phyloP scores from a whole-genome alignment of 2,888 invertebrate species.

The Polydesmus complanatus region DNA sequence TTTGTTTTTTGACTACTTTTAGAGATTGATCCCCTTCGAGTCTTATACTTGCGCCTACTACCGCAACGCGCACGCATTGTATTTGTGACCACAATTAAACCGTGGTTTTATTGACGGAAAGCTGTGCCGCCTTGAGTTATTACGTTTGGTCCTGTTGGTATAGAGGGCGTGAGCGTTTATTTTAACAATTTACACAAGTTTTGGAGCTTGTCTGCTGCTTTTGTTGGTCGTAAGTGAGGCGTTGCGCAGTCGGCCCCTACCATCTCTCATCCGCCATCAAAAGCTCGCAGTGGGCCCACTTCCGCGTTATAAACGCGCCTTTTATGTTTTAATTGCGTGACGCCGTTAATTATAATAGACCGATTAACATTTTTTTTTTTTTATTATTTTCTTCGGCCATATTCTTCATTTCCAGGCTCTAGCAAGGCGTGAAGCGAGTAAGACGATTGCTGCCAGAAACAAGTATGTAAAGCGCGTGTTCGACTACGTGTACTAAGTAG shows the following conservation, averaged over 20 bases:
- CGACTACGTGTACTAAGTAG: too few species aligned
- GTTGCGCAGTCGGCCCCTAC: not conserved
- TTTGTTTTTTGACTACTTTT: too few species aligned
- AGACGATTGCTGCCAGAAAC: not conserved
- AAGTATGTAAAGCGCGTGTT: not conserved
- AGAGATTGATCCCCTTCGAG: too few species aligned
- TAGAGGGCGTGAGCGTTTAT: not conserved
- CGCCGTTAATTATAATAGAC: not conserved
- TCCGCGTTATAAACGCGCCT: not conserved
- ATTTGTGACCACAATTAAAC: not conserved
- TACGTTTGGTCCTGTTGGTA: not conserved
- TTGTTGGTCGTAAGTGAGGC: not conserved
- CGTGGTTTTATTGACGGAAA: not conserved
- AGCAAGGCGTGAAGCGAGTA: not conserved
- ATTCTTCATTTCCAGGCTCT: not conserved
- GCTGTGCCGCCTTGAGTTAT: not conserved
- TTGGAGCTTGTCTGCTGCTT: not conserved
- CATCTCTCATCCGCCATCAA: not conserved
- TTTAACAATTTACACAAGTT: not conserved
- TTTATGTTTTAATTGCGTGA: not conserved
- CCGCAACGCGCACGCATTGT: too few species aligned
- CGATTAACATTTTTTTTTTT: not conserved
- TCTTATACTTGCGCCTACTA: too few species aligned
- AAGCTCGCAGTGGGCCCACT: not conserved
- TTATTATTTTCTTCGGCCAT: not conserved